These are phyloP conservation scores for Arizona elegans DNA, from an alignment of 2,113 vertebrate species.

Conservation along the genomic window DNA sequence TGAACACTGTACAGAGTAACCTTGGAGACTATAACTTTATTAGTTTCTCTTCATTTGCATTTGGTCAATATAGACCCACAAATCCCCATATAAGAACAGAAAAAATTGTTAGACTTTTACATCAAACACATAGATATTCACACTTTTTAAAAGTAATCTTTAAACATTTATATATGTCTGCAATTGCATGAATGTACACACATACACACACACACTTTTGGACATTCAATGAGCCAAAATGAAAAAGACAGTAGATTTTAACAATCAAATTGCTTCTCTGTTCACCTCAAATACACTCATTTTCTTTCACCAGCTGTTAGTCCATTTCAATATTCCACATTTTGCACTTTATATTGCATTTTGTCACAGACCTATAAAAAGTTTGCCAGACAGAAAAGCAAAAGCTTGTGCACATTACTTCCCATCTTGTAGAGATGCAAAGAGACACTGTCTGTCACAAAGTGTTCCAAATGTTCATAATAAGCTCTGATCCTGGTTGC, in stretches of 20 bases:
- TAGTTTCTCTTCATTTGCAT: neutral
- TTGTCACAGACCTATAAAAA: neutral
- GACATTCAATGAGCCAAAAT: neutral
- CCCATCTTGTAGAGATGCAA: neutral
- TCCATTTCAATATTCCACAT: neutral
- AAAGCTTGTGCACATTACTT: neutral
- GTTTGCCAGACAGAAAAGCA: slow-evolving; percentile 2
- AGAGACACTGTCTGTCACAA: slow-evolving; percentile 6
- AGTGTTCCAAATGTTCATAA: slow-evolving; percentile 7
- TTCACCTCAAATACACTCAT: neutral
- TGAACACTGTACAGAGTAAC: neutral
- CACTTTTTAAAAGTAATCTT: neutral
- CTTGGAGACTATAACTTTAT: neutral
- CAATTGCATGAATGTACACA: neutral
- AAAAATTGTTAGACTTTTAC: neutral
- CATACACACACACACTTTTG: neutral
- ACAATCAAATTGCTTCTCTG: neutral
- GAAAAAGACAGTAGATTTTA: neutral
- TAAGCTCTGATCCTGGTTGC: neutral
- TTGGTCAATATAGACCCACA: neutral
- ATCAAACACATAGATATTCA: neutral
- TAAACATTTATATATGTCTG: neutral
- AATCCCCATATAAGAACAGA: neutral
- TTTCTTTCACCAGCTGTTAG: neutral
- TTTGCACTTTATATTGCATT: neutral